Percentiles rank a stretch among this genome's conserved stretches.
These are phyloP conservation scores for Volucella bombylans DNA, from an alignment of 2,888 invertebrate species.

Conservation along the genomic window DNA sequence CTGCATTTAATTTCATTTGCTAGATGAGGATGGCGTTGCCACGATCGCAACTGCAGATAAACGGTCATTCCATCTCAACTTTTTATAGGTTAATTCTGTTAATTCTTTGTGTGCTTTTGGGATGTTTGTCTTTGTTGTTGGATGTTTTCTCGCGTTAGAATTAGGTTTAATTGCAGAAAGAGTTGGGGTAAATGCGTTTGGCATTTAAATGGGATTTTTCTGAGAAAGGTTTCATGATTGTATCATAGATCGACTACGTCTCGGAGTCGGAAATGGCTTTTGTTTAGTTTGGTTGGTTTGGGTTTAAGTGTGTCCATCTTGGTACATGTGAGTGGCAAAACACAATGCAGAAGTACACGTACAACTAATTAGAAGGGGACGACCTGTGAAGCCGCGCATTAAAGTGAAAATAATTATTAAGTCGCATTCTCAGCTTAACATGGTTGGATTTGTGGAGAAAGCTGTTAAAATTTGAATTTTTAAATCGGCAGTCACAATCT, in stretches of 20 bases:
- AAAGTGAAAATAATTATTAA: not conserved
- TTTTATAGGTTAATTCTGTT: constrained; percentile 62
- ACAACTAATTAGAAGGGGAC: not conserved
- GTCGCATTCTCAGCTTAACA: not conserved
- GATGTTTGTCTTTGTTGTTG: not conserved
- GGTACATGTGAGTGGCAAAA: not conserved
- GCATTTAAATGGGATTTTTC: not conserved
- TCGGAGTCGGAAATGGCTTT: not conserved
- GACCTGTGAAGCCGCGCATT: not conserved
- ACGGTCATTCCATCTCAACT: constrained; percentile 32
- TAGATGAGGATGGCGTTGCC: constrained; percentile 26
- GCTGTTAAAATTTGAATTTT: not conserved
- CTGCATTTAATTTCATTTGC: constrained; percentile 63
- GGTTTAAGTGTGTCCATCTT: not conserved
- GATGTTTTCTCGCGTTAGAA: constrained; percentile 45
- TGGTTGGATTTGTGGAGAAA: not conserved
- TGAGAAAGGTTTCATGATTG: not conserved
- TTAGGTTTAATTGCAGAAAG: constrained; percentile 45
- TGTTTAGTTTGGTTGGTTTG: constrained; percentile 2
- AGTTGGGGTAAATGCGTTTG: constrained; percentile 30
- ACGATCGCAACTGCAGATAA: constrained; percentile 35
- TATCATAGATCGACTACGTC: no score
- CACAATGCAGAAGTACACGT: not conserved
- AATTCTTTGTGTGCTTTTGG: not conserved
- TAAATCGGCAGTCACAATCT: no score